Conservation (phyloP, 2,888 invertebrate species). For the Ormyrus thymus region DNA sequence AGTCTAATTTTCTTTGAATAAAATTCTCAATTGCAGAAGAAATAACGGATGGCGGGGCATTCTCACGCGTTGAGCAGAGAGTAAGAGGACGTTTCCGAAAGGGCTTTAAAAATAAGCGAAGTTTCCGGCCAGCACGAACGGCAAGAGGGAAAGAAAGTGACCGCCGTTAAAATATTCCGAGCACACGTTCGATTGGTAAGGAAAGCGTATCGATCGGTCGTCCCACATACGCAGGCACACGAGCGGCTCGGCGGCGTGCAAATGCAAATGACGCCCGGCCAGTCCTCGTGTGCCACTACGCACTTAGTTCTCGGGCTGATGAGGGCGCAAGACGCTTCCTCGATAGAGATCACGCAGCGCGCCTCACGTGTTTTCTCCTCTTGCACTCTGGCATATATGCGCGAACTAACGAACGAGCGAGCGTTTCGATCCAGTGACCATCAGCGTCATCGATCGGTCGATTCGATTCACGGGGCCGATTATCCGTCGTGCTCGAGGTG, state of each 20-base stretch:
- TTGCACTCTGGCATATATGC: constrained; percentile 4
- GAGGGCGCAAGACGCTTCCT: constrained; percentile 52
- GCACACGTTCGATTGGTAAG: constrained; percentile 46
- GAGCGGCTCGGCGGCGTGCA: constrained; percentile 1
- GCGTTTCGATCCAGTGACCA: constrained; percentile 63
- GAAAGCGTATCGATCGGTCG: constrained; percentile 49
- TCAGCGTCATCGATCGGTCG: constrained; percentile 61
- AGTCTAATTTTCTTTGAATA: no score
- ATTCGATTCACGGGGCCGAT: constrained; percentile 60
- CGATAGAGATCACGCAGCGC: constrained; percentile 50
- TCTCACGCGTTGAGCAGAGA: no score
- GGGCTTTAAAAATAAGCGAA: no score
- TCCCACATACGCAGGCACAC: constrained; percentile 24
- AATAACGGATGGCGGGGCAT: no score
- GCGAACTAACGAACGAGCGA: constrained; percentile 45
- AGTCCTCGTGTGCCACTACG: constrained; percentile 45
- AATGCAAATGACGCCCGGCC: constrained; percentile 51
- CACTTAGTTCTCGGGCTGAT: constrained; percentile 47
- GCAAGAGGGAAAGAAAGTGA: not conserved
- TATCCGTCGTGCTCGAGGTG: constrained; percentile 64
- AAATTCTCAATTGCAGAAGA: no score
- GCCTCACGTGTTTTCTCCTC: not conserved
- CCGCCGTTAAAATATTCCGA: constrained; percentile 26
- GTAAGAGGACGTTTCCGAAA: no score
- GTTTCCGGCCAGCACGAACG: not conserved